phyloP scores from a whole-genome alignment of 2,888 invertebrate species.

The Amorpha juglandis region DNA sequence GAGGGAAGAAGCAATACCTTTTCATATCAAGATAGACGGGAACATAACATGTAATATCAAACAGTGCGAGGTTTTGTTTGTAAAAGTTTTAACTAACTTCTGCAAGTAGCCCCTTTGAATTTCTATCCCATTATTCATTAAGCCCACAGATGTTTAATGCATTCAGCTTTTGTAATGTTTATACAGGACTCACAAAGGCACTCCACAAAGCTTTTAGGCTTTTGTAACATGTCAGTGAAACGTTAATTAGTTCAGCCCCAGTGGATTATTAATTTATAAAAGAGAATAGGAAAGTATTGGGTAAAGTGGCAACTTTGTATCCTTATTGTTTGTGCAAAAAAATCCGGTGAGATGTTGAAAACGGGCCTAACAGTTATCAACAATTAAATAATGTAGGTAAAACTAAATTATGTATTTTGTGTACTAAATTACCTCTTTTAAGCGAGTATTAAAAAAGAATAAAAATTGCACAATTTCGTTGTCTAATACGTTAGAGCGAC shows the following conservation, averaged over 20 bases:
- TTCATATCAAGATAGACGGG: not conserved
- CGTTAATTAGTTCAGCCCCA: conserved; percentile 14
- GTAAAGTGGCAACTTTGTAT: not conserved
- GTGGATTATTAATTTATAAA: not conserved
- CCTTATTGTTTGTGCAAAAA: not conserved
- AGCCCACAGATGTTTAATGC: conserved; percentile 9
- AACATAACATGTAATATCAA: conserved; percentile 16
- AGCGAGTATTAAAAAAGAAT: not conserved
- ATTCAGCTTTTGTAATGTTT: conserved; percentile 22
- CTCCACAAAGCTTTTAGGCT: conserved; percentile 22
- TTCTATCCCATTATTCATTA: conserved; percentile 22
- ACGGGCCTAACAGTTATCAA: not conserved
- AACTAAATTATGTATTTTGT: too few relatives aligned
- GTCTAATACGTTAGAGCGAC: too few relatives aligned
- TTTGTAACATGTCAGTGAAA: conserved; percentile 27
- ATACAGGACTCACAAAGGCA: conserved; percentile 22
- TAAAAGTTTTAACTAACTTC: conserved; percentile 24
- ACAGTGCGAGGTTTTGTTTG: conserved; percentile 15
- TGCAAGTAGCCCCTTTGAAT: not conserved
- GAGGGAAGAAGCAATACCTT: too few relatives aligned
- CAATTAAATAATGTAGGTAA: too few relatives aligned
- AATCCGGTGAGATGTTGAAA: not conserved
- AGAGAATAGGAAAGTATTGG: not conserved
- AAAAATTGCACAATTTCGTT: too few relatives aligned
- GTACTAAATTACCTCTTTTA: not conserved